Conservation (phyloP, 1,140 invertebrate species). For the Conopomorpha cramerella region DNA sequence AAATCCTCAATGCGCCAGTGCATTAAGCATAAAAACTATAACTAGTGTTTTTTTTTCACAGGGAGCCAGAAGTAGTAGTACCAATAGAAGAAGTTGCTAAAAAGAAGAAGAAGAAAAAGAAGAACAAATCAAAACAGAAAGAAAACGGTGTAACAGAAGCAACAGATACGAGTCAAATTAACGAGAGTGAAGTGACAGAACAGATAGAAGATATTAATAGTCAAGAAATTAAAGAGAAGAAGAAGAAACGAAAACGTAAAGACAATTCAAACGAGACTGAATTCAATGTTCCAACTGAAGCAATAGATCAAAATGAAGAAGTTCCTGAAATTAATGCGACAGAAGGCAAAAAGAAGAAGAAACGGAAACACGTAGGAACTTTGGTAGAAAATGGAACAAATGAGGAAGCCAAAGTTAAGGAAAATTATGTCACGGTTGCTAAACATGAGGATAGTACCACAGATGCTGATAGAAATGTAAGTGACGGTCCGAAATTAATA, state of each 20-base stretch:
- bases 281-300: not conserved
- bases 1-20: too few species aligned
- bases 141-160: not conserved
- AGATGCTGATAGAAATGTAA: too few species aligned
- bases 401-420: constrained; percentile 5
- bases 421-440: too few species aligned
- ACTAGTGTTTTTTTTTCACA: constrained; percentile 13
- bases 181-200: too few species aligned
- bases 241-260: constrained; percentile 7
- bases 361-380: constrained; percentile 5
- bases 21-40: not conserved
- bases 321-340: too few species aligned
- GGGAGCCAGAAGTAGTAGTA: constrained; percentile 40
- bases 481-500: too few species aligned
- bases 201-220: constrained; percentile 1
- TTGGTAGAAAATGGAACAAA: constrained; percentile 8
- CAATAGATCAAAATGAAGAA: constrained; percentile 1
- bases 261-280: constrained; percentile 2
- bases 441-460: too few species aligned
- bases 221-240: constrained; percentile 6
- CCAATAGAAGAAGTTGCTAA: constrained; percentile 11
- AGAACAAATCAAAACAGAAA: constrained; percentile 4
- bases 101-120: constrained; percentile 6
- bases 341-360: constrained; percentile 13
- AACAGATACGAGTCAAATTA: constrained; percentile 2